Evolutionary conservation across 2,113 vertebrate genomes (phyloP), one percentile per base, ranked within the genome.

Genomic region (Entelurus aequoreus): DNA sequence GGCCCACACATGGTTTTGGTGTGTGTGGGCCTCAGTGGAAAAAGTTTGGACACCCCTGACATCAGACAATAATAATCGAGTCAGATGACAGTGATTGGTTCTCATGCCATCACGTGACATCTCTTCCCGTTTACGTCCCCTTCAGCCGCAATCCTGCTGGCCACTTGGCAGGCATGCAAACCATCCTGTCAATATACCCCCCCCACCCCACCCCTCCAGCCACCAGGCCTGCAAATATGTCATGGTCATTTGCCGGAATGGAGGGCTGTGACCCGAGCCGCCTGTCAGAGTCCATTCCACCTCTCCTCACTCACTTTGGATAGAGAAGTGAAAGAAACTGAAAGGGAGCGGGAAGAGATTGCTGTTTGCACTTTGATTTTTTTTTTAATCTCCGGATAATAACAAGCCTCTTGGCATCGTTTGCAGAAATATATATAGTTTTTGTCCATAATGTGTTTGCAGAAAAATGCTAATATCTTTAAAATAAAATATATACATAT

Each of bases 111-210:
- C 83, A 69, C 69, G 69, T 78, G 48, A 53, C 52, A 72, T 83
- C 76, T 79, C 68, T 74, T 73, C 72, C 76, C 71, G 36, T 38
- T 49, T 60, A 79, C 65, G 53, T 79, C 40, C 47, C 65, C 61
- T 70, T 84, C 75, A 77, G 68, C 74, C 69, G 46, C 65, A 76
- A 67, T 69, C 58, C 70, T 74, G 63, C 56, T 50, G 58, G 73
- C 13, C 16, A 76, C 84, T 84, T 82, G 80, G 80, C 81, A 84
- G 81, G 85, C 79, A 86, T 88, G 86, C 77, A 88, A 88, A 88
- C 83, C 66, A 82, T 75, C 72, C 80, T 79, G 84, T 85, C 84
- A 84, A 78, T 82, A 78, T 78, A 21, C 14, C 36, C 14, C 28
- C 28, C 2, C 6, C 19, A 66, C 65, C 75, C 28, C 78, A 66